Percentiles rank a stretch among this genome's conserved stretches.
These are phyloP conservation scores for Sorex araneus DNA, from an alignment of 2,113 vertebrate genomes.

Conservation along the genomic window DNA sequence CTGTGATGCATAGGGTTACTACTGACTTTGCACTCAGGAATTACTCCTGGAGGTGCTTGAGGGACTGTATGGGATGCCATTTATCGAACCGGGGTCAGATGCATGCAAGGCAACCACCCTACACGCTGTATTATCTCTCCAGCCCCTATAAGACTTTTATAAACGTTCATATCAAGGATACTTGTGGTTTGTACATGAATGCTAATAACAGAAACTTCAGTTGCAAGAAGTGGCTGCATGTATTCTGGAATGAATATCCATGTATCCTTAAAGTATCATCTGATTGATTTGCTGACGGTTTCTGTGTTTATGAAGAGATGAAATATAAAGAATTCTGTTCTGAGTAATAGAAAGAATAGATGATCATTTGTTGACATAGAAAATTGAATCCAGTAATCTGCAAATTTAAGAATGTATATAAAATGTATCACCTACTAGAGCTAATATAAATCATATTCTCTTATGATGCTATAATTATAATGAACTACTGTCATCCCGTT, in stretches of 20 bases:
- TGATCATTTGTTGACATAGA: neutral
- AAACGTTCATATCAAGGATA: neutral
- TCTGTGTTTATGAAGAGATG: neutral
- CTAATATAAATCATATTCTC: neutral
- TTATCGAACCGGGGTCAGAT: too few species aligned
- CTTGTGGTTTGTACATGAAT: too few species aligned
- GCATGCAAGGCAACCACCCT: too few species aligned
- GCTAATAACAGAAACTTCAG: neutral
- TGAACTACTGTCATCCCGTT: too few species aligned
- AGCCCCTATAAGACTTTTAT: neutral
- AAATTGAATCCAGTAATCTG: neutral
- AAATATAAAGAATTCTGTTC: neutral
- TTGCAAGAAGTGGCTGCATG: neutral
- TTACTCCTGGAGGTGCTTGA: too few species aligned
- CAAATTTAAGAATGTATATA: slow-evolving; percentile 31
- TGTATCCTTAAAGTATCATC: neutral
- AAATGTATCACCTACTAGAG: neutral
- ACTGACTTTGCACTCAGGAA: too few species aligned
- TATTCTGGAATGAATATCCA: neutral
- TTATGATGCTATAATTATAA: neutral
- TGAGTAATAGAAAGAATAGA: neutral
- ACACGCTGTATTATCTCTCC: too few species aligned
- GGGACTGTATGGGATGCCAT: too few species aligned
- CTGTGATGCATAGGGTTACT: too few species aligned
- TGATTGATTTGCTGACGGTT: neutral